Evolutionary conservation across 1,140 invertebrate species (phyloP), one percentile per base, ranked within the genome.

Genomic region (Eriosoma lanigerum): DNA sequence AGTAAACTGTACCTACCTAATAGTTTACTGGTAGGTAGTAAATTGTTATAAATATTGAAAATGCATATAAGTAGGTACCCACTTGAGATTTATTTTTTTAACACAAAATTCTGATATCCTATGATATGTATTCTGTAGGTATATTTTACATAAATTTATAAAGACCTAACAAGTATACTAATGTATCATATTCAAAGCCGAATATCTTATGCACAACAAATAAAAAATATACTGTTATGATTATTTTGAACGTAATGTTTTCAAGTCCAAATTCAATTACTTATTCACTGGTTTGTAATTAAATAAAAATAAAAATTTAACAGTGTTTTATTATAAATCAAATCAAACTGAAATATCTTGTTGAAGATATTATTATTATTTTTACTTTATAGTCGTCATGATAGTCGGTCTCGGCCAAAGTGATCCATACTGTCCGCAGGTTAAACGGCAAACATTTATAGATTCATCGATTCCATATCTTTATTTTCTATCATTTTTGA

Each of bases 381-480:
- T 54, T 58, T 68, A 82, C 81, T 87, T 86, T 0, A 90, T 82
- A 15, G 38, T 84, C 13, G 85, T 87, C 0, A 84, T 85, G 3
- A 85, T 88, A 0, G 90, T 91, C 4, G 92, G 92, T 83, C 88
- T 85, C 0, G 92, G 92, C 92, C 92, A 94, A n/a, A 93, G 86
- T 2, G 89, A 87, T 0, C 91, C 90, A 83, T 88, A 89, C 52
- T 87, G 85, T 4, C 91, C 91, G 84, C 92, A 93, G 0, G 90
- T 88, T 1, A 92, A 86, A 29, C 91, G 87, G 83, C 92, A 94
- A 44, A 86, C 84, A 10, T 84, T 84, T 9, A 87, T 38, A 38
- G 85, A 86, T 19, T 32, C 26, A 21, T 29, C 48, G 12, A 73
- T 21, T 60, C 82, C 81, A 44, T 82, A 52, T 38, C 54, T 62